Base-by-base conservation (phyloP, 53 echinoderm and acorn worm genomes). In the Echinometra lucunter region DNA sequence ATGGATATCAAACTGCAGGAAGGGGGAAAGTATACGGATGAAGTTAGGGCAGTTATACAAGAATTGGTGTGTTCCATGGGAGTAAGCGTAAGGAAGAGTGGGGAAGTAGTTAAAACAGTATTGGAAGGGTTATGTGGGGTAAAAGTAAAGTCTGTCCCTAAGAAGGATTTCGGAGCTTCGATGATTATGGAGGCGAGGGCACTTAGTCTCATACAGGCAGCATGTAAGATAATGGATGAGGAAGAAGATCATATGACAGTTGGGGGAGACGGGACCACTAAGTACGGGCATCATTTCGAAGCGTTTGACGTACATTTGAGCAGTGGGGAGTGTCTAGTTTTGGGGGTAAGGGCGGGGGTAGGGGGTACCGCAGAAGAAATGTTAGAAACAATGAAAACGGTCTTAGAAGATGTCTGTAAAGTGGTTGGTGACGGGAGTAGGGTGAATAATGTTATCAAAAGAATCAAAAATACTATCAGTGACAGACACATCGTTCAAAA, bases 121-220 rank as follows among this genome's bases (percentile, higher is more conserved):
- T 37, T 96, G 44, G 74, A 35, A 5, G 72, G 72, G 8, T 66
- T 95, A 90, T 82, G 69, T 55, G 12, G 66, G 81, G 35, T n/a
- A n/a, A 85, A 60, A 55, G 80, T 70, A 78, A 9, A 47, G 9
- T 9, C n/a, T n/a, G n/a, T 47, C 94, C 95, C 89, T 94, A 58
- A 58, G 17, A 9, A 58, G 58, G 2, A 13, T 82, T 47, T 95
- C 34, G 96, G 95, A 66, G 75, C 55, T 6, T 42, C 30, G 1
- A 96, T 97, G 94, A 53, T 96, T 15, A 91, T 96, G 56, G 97
- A 97, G 91, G 97, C 82, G 34, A 91, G 97, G 28, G 91, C 90
- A 40, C 45, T 96, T 11, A 94, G 96, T 19, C 96, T 96, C 72
- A 82, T 97, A 45, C 96, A 97, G 66, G 95, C 93, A 2, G 80